Percentiles rank a stretch among this genome's conserved stretches.
These are phyloP conservation scores for Halichoerus grypus DNA, from an alignment of 2,113 vertebrate species.

Conservation along the genomic window DNA sequence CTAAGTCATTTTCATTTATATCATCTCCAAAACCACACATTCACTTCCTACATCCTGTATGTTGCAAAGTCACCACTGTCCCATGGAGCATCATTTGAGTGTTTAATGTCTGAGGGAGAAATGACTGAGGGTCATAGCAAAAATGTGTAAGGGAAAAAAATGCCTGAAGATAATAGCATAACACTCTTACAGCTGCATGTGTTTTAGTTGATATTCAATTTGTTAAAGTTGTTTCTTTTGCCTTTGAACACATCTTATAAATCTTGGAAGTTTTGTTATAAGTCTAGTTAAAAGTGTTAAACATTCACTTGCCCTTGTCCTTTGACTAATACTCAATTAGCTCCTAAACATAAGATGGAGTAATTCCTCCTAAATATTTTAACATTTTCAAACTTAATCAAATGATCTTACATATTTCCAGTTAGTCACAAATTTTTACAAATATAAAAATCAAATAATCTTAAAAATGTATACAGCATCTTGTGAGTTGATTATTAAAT, in stretches of 20 bases:
- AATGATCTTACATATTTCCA: neutral
- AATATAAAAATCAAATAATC: constrained; percentile 63
- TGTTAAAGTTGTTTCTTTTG: constrained; percentile 6
- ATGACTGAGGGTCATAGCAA: neutral
- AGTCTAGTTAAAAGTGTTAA: constrained; percentile 31
- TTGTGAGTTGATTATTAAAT: constrained; percentile 53
- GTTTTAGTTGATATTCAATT: neutral
- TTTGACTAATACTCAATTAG: neutral
- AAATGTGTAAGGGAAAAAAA: neutral
- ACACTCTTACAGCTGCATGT: neutral
- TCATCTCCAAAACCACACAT: neutral
- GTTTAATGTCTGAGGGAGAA: neutral
- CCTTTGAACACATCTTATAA: neutral
- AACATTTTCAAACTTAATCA: constrained; percentile 36
- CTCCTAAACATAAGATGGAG: neutral
- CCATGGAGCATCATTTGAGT: neutral
- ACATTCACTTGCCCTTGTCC: neutral
- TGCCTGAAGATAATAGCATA: neutral
- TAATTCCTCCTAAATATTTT: neutral
- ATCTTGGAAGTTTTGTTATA: neutral
- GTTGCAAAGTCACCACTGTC: neutral
- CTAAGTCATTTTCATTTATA: neutral
- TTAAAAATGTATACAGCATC: constrained; percentile 56
- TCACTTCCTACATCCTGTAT: neutral
- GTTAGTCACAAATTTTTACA: constrained; percentile 47